These are phyloP conservation scores for Sula dactylatra DNA, from an alignment of 2,113 vertebrate species.

Conservation along the genomic window DNA sequence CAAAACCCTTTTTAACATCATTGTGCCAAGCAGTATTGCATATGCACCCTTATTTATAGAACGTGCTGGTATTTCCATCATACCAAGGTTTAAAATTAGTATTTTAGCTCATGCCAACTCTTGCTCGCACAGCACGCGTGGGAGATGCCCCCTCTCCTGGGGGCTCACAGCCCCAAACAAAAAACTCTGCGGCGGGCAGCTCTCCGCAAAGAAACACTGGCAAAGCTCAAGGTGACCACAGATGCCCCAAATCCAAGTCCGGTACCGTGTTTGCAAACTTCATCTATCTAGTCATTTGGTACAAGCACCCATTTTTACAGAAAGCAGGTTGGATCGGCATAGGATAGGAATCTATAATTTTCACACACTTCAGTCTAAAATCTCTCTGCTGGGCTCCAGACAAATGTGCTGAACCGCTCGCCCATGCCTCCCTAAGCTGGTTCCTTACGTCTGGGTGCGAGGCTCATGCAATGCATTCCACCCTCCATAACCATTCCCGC, in stretches of 20 bases:
- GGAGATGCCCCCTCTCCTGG: not conserved
- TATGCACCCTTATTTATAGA: not conserved
- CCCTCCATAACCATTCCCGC: not conserved
- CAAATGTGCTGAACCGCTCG: not conserved
- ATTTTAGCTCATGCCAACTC: not conserved
- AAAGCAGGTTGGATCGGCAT: not conserved
- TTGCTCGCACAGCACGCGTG: accelerated
- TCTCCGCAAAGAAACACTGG: not conserved
- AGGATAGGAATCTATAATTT: not conserved
- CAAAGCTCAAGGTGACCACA: not conserved
- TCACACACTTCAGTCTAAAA: not conserved
- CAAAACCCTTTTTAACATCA: not conserved
- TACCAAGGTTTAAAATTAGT: not conserved
- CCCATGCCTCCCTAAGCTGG: not conserved
- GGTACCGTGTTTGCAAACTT: not conserved
- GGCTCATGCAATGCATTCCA: too few species aligned
- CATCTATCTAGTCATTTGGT: not conserved
- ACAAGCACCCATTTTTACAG: not conserved
- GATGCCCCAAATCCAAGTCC: not conserved
- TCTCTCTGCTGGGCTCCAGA: not conserved
- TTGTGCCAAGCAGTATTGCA: accelerated
- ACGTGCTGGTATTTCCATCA: not conserved
- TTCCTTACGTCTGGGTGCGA: not conserved
- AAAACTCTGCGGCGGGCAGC: not conserved
- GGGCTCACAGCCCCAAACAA: not conserved